Percentiles rank a stretch among this genome's conserved stretches.
Conservation (phyloP, 2,797 vertebrate species). For the Octomys mimax region DNA sequence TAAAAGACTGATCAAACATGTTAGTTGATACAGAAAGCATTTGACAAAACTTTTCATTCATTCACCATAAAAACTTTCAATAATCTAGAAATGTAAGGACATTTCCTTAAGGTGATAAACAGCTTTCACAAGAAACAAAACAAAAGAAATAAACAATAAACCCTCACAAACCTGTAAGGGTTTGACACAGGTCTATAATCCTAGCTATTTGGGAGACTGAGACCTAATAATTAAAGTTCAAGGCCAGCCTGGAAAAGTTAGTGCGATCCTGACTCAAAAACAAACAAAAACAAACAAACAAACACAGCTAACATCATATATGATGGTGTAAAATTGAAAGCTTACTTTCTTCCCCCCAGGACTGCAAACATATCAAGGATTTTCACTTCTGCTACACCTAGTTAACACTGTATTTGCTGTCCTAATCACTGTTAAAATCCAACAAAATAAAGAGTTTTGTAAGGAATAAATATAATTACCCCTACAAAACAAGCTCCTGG, state of each 20-base stretch:
- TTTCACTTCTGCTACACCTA: neutral
- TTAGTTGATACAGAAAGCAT: too few species aligned
- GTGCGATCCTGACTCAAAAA: neutral
- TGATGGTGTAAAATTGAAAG: neutral
- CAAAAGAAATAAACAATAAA: too few species aligned
- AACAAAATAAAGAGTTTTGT: neutral
- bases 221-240: neutral
- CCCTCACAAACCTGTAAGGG: too few species aligned
- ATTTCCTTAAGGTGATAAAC: too few species aligned
- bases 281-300: neutral
- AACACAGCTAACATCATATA: neutral
- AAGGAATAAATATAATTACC: neutral
- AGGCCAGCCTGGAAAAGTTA: neutral
- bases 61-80: too few species aligned
- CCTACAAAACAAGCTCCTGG: neutral
- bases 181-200: neutral
- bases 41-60: too few species aligned
- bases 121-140: too few species aligned
- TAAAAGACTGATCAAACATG: neutral
- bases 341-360: neutral
- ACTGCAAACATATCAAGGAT: neutral
- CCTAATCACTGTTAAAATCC: neutral
- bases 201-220: neutral
- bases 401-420: neutral
- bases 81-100: too few species aligned